These are phyloP conservation scores for Myotis lucifugus DNA, from an alignment of 2,113 vertebrate species.

Conservation along the genomic window DNA sequence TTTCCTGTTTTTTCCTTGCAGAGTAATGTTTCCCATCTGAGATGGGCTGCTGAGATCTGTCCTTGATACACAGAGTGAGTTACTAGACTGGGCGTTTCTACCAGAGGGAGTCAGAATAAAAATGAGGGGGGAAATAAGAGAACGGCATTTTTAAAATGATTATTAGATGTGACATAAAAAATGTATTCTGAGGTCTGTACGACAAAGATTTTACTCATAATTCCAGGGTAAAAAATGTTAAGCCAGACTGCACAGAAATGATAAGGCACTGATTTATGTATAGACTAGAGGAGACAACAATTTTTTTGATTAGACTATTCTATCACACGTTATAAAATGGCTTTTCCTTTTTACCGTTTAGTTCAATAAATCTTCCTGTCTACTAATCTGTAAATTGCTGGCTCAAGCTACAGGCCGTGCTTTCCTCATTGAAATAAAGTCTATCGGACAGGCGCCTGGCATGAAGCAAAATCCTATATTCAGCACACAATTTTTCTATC, in stretches of 20 bases:
- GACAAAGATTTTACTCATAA: slow-evolving; percentile 61
- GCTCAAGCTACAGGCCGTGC: slow-evolving; percentile 44
- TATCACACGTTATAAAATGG: slow-evolving; percentile 51
- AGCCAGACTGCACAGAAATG: slow-evolving; percentile 69
- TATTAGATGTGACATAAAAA: slow-evolving; percentile 60
- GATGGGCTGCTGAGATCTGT: not conserved
- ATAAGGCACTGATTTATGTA: slow-evolving; percentile 71
- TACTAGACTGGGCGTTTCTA: not conserved
- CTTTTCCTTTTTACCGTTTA: slow-evolving; percentile 62
- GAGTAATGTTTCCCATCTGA: not conserved
- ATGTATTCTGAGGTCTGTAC: slow-evolving; percentile 33
- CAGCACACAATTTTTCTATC: slow-evolving; percentile 14
- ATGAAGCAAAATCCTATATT: slow-evolving; percentile 15
- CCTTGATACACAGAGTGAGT: not conserved
- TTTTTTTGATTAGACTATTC: slow-evolving; percentile 60
- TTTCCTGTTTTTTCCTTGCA: not conserved
- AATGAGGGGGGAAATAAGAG: not conserved
- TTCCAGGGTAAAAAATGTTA: slow-evolving; percentile 66
- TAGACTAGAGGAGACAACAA: slow-evolving; percentile 43
- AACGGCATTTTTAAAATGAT: slow-evolving; percentile 46
- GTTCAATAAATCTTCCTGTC: slow-evolving; percentile 71
- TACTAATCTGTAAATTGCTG: slow-evolving; percentile 65
- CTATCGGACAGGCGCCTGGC: not conserved
- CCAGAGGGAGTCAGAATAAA: slow-evolving; percentile 33
- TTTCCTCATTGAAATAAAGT: slow-evolving; percentile 54